Evolutionary conservation across 2,797 vertebrate species (phyloP).

Genomic region (Oreortyx pictus): DNA sequence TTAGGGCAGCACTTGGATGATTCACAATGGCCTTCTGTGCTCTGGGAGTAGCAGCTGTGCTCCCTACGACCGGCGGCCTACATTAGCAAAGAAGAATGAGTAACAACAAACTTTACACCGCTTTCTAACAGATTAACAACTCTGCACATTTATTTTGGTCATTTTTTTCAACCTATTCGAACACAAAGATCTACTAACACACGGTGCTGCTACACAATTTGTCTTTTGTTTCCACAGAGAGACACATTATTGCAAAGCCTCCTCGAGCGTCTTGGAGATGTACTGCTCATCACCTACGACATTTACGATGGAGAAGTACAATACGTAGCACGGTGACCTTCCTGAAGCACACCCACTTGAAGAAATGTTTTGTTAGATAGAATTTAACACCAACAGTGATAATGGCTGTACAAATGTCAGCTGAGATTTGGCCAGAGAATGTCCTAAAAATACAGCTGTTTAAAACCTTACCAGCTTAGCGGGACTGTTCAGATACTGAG

Average conservation of each 20-base stretch:
- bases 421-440: neutral
- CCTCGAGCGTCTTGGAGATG: neutral
- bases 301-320: neutral
- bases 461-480: neutral
- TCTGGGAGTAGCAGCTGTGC: constrained; percentile 86
- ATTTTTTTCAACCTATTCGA: neutral
- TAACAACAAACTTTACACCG: neutral
- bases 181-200: neutral
- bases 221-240: neutral
- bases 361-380: neutral
- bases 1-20: constrained; percentile 98
- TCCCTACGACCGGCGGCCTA: constrained; percentile 87
- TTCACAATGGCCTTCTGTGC: constrained; percentile 97
- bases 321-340: neutral
- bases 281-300: neutral
- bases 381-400: neutral
- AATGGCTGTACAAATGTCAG: neutral
- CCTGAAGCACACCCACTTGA: neutral
- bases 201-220: neutral
- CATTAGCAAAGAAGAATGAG: constrained; percentile 33
- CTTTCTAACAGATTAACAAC: neutral
- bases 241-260: neutral
- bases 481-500: neutral
- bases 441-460: neutral
- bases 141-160: neutral